Conservation (phyloP, 2,888 invertebrate species). For the Mesorhabditis spiculigera region DNA sequence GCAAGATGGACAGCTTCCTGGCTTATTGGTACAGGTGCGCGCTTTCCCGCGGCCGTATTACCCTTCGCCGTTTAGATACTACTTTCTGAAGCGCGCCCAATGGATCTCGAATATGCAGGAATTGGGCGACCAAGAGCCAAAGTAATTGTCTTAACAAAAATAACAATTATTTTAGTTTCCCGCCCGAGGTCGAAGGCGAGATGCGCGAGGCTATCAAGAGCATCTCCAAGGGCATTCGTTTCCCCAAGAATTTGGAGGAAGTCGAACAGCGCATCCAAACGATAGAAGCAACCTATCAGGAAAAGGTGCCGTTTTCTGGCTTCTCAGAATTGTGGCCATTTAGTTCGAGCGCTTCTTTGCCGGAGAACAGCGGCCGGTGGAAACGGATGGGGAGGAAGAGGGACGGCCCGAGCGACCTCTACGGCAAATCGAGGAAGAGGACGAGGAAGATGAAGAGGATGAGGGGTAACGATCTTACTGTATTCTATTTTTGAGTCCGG, state of each 20-base stretch:
- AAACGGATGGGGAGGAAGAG: background rate
- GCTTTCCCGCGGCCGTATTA: background rate
- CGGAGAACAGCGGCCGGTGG: conserved; percentile 7
- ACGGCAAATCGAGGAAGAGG: background rate
- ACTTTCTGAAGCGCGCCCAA: conserved; percentile 21
- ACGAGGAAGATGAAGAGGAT: background rate
- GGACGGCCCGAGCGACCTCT: background rate
- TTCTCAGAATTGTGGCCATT: background rate
- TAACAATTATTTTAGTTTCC: conserved; percentile 14
- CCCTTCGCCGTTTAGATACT: conserved; percentile 14
- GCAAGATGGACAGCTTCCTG: conserved; percentile 41
- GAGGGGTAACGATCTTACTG: too few species aligned
- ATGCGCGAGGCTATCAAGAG: background rate
- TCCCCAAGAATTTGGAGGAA: conserved; percentile 21
- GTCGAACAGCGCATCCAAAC: conserved; percentile 14
- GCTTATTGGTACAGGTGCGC: conserved; percentile 34
- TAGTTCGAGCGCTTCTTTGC: background rate
- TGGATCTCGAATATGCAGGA: conserved; percentile 15
- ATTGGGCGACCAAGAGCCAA: too few species aligned
- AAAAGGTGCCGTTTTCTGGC: conserved; percentile 8
- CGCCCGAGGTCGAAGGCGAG: conserved; percentile 21
- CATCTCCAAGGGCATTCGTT: background rate
- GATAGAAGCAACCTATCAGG: conserved; percentile 12
- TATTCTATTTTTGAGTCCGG: too few species aligned
- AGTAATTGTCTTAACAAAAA: background rate